Percentiles rank a stretch among this genome's conserved stretches.
These are phyloP conservation scores for Laothoe populi DNA, from an alignment of 2,888 invertebrate genomes.

Conservation along the genomic window DNA sequence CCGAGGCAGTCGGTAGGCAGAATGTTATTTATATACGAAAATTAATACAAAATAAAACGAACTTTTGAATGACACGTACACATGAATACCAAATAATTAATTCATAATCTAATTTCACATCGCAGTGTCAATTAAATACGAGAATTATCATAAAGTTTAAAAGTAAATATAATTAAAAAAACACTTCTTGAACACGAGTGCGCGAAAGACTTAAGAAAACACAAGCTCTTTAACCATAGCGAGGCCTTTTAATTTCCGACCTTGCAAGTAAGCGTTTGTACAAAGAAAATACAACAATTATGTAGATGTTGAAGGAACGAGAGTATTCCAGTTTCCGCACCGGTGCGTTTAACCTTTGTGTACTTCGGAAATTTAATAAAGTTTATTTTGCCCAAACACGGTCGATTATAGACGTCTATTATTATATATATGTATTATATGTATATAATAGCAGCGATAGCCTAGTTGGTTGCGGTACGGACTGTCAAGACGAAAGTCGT, in stretches of 20 bases:
- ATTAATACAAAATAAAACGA: too few species aligned
- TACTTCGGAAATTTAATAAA: conserved; percentile 19
- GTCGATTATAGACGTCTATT: conserved; percentile 2
- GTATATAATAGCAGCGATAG: too few species aligned
- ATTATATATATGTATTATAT: not conserved
- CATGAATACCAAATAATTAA: too few species aligned
- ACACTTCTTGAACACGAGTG: not conserved
- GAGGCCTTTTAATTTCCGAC: conserved; percentile 19
- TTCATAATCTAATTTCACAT: too few species aligned
- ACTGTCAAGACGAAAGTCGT: too few species aligned
- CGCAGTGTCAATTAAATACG: too few species aligned
- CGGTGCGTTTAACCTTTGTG: conserved; percentile 20
- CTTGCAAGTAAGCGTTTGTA: not conserved
- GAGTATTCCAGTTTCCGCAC: conserved; percentile 23
- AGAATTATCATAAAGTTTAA: too few species aligned
- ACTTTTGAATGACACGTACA: too few species aligned
- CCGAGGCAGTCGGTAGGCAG: too few species aligned
- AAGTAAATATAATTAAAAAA: too few species aligned
- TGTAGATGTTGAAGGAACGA: conserved; percentile 22
- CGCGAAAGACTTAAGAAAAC: not conserved
- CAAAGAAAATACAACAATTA: conserved; percentile 27
- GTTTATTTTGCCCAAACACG: conserved; percentile 20
- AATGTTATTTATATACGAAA: too few species aligned
- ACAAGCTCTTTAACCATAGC: conserved; percentile 8
- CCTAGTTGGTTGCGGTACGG: too few species aligned